These are phyloP conservation scores for Oreochromis grahami DNA, from an alignment of 2,797 vertebrate species.

Conservation along the genomic window DNA sequence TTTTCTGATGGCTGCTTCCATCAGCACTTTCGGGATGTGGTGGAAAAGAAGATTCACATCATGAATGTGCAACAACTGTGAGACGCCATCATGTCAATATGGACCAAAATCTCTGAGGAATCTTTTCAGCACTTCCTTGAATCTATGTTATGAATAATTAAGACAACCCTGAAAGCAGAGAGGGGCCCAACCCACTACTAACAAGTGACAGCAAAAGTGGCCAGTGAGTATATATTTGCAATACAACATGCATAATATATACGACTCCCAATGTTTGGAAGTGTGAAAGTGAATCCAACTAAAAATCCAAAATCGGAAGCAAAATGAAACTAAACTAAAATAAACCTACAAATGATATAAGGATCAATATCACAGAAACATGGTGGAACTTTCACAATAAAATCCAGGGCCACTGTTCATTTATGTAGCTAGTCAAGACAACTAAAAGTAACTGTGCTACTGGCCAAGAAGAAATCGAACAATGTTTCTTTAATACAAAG, in stretches of 20 bases:
- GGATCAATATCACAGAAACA: neutral
- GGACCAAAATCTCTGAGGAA: neutral
- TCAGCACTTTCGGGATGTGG: neutral
- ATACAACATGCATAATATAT: neutral
- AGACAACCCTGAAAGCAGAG: neutral
- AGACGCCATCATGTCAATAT: neutral
- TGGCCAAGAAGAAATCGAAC: conserved; percentile 25
- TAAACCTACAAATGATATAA: neutral
- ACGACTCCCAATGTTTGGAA: neutral
- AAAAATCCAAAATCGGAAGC: neutral
- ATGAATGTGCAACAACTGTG: neutral
- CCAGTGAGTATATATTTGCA: neutral
- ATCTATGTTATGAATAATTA: neutral
- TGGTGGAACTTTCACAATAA: neutral
- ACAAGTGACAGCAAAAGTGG: neutral
- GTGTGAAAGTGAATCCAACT: neutral
- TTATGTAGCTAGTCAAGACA: neutral
- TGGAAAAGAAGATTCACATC: accelerated
- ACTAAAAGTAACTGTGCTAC: neutral
- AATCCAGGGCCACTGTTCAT: neutral
- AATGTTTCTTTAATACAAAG: conserved; percentile 32
- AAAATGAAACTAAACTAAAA: neutral
- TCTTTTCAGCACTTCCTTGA: neutral
- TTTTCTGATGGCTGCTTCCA: neutral
- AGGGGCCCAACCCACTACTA: neutral